Percentiles rank a stretch among this genome's conserved stretches.
Evolutionary conservation across 23 tunicate species (phyloP).

Genomic region (Ciona savignyi): DNA sequence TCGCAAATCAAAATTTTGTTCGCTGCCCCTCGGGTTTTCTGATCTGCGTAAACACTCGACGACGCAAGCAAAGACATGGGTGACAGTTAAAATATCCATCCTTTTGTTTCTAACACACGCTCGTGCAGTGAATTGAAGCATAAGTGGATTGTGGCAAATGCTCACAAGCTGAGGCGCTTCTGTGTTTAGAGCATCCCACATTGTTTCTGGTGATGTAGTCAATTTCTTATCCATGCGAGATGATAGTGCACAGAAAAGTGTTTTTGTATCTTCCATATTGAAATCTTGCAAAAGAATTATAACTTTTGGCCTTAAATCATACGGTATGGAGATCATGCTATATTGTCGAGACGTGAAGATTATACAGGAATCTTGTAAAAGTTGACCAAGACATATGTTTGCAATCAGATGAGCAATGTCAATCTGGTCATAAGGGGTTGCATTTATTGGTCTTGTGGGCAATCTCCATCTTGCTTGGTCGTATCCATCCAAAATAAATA

Average conservation of each 20-base stretch:
- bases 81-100: neutral
- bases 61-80: neutral
- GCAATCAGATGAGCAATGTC: neutral
- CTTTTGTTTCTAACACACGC: neutral
- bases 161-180: conserved; percentile 12
- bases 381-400: neutral
- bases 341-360: conserved; percentile 9
- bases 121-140: conserved; percentile 1
- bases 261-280: conserved; percentile 8
- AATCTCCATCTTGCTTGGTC: conserved; percentile 14
- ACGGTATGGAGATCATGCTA: conserved; percentile 1
- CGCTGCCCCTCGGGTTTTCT: neutral
- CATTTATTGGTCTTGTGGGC: neutral
- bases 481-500: conserved; percentile 15
- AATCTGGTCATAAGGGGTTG: neutral
- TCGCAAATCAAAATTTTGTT: neutral
- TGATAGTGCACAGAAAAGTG: neutral
- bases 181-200: conserved; percentile 6
- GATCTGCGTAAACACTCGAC: neutral
- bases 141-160: conserved; percentile 7
- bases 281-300: conserved; percentile 4
- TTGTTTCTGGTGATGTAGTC: neutral
- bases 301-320: neutral
- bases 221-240: neutral
- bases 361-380: neutral